phyloP scores from a whole-genome alignment of 2,797 vertebrate species.

The Nyctalus aviator region DNA sequence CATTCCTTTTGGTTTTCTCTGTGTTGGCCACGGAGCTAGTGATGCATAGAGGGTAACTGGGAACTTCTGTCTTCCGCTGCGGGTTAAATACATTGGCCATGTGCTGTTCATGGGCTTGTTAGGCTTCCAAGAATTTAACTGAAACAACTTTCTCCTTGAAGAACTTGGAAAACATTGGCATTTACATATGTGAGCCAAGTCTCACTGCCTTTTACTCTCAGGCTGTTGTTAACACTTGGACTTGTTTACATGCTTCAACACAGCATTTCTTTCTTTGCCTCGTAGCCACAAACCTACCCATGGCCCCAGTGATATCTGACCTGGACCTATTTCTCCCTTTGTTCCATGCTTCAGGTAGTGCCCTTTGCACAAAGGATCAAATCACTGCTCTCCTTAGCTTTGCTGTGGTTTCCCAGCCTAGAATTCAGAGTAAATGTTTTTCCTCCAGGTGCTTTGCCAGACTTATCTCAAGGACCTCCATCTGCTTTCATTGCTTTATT shows the following conservation, averaged over 20 bases:
- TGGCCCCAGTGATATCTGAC: neutral
- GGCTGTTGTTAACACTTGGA: neutral
- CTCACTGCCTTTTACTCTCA: neutral
- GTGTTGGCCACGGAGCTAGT: neutral
- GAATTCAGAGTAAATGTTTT: slow-evolving; percentile 22
- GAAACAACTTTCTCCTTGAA: neutral
- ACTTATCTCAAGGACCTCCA: neutral
- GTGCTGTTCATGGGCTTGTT: too few species aligned
- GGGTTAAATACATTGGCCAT: neutral
- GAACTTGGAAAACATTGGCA: neutral
- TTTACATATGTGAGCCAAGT: neutral
- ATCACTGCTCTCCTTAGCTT: neutral
- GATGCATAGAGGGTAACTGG: neutral
- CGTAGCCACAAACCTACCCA: neutral
- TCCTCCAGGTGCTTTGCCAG: neutral
- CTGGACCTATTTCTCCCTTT: neutral
- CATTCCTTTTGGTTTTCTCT: neutral
- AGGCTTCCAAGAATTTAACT: neutral
- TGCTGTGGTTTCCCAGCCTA: neutral
- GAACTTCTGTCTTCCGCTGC: neutral
- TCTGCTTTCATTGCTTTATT: neutral
- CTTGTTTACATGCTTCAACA: neutral
- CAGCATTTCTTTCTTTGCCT: neutral
- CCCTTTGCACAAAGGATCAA: neutral
- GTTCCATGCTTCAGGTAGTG: neutral